Conservation (phyloP, 2,113 vertebrate genomes). For the Lepus americanus region DNA sequence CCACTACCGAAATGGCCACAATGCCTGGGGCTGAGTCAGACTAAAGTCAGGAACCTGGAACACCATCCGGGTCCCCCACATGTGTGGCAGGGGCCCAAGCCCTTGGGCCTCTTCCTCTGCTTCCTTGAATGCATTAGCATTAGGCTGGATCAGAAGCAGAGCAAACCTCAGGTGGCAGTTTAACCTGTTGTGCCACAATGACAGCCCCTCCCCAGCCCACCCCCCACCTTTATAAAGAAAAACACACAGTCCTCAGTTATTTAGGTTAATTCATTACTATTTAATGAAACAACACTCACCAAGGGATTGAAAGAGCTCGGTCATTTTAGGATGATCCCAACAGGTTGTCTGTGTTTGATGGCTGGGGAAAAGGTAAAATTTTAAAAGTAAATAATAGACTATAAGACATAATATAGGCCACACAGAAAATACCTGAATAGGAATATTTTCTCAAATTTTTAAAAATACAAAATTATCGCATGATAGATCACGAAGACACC, state of each 20-base stretch:
- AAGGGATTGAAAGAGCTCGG: conserved; percentile 96
- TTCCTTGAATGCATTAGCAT: too few species aligned
- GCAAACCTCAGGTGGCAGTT: too few species aligned
- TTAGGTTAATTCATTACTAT: conserved; percentile 9
- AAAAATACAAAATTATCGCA: not conserved
- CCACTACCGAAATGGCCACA: too few species aligned
- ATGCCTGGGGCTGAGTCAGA: too few species aligned
- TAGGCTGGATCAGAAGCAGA: too few species aligned
- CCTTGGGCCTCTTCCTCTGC: too few species aligned
- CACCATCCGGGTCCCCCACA: too few species aligned
- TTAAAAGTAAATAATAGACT: conserved; percentile 51
- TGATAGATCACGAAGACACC: not conserved
- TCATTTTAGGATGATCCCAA: conserved; percentile 99
- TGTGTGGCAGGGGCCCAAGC: too few species aligned
- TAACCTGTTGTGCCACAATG: too few species aligned
- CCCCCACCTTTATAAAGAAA: too few species aligned
- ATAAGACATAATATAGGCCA: not conserved
- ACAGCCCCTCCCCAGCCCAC: too few species aligned
- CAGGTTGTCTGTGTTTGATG: conserved; percentile 97
- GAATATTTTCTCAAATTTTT: not conserved
- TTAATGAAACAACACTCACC: conserved; percentile 88
- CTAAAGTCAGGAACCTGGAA: too few species aligned
- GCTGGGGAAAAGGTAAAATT: conserved; percentile 83
- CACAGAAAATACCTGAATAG: not conserved
- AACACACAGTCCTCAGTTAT: not conserved